Conservation (phyloP, 2,888 invertebrate species). For the Dichetophora obliterata region DNA sequence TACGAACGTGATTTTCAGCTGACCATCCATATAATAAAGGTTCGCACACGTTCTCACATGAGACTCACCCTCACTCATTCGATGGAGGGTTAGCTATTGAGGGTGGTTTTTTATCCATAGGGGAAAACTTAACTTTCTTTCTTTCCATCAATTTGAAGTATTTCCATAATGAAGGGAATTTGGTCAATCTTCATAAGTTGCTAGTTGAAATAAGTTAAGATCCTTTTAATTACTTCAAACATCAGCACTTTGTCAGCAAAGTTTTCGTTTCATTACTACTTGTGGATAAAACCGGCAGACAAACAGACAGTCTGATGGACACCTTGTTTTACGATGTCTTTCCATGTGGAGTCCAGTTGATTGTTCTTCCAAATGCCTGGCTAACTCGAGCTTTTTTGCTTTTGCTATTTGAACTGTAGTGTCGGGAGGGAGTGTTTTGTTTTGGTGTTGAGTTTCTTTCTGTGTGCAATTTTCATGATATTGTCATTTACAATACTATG, state of each 20-base stretch:
- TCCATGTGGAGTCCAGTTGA: too few relatives aligned
- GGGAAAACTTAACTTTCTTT: too few relatives aligned
- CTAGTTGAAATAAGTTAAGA: constrained; percentile 62
- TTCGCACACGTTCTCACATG: not conserved
- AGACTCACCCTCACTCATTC: too few relatives aligned
- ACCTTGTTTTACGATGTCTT: too few relatives aligned
- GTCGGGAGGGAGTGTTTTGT: too few relatives aligned
- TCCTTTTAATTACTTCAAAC: constrained; percentile 67
- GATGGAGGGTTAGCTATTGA: too few relatives aligned
- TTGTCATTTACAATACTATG: too few relatives aligned
- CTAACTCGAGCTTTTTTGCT: not conserved
- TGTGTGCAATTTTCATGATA: too few relatives aligned
- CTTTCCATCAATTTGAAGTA: constrained; percentile 56
- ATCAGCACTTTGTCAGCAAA: constrained; percentile 64
- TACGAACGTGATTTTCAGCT: not conserved
- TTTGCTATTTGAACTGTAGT: not conserved
- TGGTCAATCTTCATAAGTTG: constrained; percentile 58
- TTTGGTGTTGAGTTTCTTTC: too few relatives aligned
- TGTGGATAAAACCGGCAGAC: too few relatives aligned
- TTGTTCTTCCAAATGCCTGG: not conserved
- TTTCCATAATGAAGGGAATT: constrained; percentile 63
- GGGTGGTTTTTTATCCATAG: too few relatives aligned
- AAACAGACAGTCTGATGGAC: too few relatives aligned
- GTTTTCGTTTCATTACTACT: constrained; percentile 4
- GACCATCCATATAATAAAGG: not conserved